Evolutionary conservation across 1,140 invertebrate genomes (phyloP).

Genomic region (Drusus annulatus): DNA sequence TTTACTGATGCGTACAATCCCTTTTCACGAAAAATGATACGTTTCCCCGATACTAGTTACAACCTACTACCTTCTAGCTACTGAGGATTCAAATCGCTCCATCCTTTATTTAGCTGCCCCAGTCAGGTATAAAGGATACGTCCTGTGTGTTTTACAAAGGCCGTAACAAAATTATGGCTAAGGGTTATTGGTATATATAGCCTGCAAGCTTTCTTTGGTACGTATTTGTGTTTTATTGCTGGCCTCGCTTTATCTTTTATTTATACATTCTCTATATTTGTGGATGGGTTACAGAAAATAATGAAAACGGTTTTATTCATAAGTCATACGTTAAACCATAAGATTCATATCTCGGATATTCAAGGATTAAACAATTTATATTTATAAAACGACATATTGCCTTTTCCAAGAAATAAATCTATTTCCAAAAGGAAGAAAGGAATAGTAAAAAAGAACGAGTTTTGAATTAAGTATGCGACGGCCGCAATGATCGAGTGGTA

Average conservation of each 20-base stretch:
- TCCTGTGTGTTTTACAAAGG: slow-evolving; percentile 15
- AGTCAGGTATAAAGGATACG: neutral
- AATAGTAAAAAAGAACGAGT: no score
- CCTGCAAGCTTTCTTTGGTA: neutral
- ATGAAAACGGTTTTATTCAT: neutral
- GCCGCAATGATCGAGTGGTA: no score
- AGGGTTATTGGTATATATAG: slow-evolving; percentile 3
- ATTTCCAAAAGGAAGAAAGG: no score
- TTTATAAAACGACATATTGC: no score
- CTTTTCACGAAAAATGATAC: no score
- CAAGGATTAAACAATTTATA: no score
- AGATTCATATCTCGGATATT: no score
- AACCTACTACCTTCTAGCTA: neutral
- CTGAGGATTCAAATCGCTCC: slow-evolving; percentile 13
- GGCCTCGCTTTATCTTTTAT: slow-evolving; percentile 6
- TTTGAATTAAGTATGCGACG: no score
- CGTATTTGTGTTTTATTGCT: slow-evolving; percentile 25
- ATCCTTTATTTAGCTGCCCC: neutral
- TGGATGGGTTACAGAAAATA: neutral
- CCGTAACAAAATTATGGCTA: slow-evolving; percentile 26
- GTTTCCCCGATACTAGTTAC: no score
- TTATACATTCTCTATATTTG: neutral
- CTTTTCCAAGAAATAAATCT: no score
- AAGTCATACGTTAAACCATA: neutral
- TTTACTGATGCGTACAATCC: no score